Evolutionary conservation across 2,113 vertebrate species (phyloP).

Genomic region (Spea multiplicata): DNA sequence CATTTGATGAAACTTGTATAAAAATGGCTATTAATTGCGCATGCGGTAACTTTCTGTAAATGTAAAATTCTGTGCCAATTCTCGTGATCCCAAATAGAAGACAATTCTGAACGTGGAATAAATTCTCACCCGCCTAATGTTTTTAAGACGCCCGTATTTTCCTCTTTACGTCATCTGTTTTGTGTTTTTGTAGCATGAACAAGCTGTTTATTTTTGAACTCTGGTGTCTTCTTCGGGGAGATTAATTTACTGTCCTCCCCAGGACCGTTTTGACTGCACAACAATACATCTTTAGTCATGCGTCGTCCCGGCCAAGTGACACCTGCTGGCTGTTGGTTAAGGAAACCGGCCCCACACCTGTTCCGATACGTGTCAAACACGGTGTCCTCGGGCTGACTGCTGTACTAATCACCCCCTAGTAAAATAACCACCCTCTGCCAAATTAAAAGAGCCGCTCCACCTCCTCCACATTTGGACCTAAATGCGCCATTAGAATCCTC

Average conservation of each 20-base stretch:
- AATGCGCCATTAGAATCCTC: no score
- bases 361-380: constrained; percentile 7
- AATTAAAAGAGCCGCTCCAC: not conserved
- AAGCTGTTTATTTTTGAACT: not conserved
- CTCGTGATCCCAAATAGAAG: no score
- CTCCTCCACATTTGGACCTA: no score
- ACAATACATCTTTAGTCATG: constrained; percentile 29
- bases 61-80: no score
- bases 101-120: no score
- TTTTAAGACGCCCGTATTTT: no score
- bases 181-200: not conserved
- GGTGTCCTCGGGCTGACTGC: constrained; percentile 39
- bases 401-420: constrained; percentile 41
- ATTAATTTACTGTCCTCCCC: not conserved
- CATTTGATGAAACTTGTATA: no score
- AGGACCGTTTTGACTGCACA: not conserved
- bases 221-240: not conserved
- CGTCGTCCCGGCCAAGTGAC: constrained; percentile 22
- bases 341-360: constrained; percentile 50
- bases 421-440: constrained; percentile 44
- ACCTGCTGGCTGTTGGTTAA: constrained; percentile 37
- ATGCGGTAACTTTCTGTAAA: no score
- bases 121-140: no score
- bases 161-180: not conserved
- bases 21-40: no score